Base-by-base conservation (phyloP, 2,797 vertebrate species). In the Myotis findleyi region DNA sequence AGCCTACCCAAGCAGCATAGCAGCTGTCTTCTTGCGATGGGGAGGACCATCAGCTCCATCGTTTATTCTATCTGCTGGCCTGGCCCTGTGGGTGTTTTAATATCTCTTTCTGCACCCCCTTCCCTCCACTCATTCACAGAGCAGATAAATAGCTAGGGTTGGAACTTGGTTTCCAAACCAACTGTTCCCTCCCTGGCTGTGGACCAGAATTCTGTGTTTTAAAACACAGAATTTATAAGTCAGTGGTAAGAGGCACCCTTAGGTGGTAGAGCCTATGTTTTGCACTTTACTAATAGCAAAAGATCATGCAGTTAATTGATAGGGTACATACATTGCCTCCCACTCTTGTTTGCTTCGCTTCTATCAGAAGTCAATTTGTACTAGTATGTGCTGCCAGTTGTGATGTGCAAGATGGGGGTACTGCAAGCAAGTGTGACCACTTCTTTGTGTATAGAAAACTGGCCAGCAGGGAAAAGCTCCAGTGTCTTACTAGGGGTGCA, bases 141-240 rank as follows among this genome's bases (percentile, higher is more conserved):
- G 53, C 38, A 76, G 53, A 55, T 73, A 66, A 33, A 69, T 27
- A 66, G 27, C 87, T 64, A 53, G 57, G n/a, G 9, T 25, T 83
- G 59, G 38, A 91, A 77, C 14, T 51, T 81, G 76, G 21, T 91
- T 97, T 93, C 62, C 53, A 36, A 64, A 82, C 21, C 88, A 77
- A 17, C 71, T 21, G 20, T 69, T 92, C 85, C 68, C 66, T 93
- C 11, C 25, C 47, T 88, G 71, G n/a, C 87, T 88, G 7, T 64
- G 49, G 20, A 44, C 44, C 85, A 76, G 8, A 90, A 27, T 87
- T 82, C 38, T 75, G 6, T 76, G 4, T 76, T 93, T 62, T 72
- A 33, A 44, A 59, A 47, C 36, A 64, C 41, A 41, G 6, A 89
- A 53, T 87, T 93, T 33, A 23, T 44, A 72, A 55, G 73, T 47